Conservation (phyloP, 2,888 invertebrate species). For the Agriopis marginaria region DNA sequence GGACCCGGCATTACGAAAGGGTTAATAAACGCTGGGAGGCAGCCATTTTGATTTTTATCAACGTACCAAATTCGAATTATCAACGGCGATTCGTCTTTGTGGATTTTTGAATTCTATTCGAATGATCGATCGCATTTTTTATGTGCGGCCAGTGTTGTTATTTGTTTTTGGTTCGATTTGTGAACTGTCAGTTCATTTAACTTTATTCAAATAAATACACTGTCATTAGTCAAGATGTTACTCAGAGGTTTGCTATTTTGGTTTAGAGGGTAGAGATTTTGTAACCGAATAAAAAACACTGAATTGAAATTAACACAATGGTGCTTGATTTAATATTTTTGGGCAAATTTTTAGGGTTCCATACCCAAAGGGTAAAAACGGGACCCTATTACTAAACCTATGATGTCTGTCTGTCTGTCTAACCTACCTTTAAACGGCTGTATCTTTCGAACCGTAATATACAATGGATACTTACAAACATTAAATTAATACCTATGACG, state of each 20-base stretch:
- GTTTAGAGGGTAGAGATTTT: not conserved
- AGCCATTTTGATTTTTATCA: conserved; percentile 79
- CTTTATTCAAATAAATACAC: too few relatives aligned
- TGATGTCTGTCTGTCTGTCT: too few relatives aligned
- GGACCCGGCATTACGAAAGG: conserved; percentile 75
- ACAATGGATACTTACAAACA: too few relatives aligned
- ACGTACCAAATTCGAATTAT: conserved; percentile 77
- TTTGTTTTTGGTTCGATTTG: conserved; percentile 36
- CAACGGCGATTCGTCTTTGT: conserved; percentile 70
- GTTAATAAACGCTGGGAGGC: conserved; percentile 76
- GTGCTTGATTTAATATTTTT: too few relatives aligned
- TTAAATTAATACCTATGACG: too few relatives aligned
- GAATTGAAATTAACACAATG: too few relatives aligned
- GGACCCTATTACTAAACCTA: too few relatives aligned
- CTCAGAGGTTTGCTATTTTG: conserved; percentile 13
- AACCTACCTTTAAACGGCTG: too few relatives aligned
- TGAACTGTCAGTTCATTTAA: not conserved
- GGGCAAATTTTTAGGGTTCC: too few relatives aligned
- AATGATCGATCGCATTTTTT: conserved; percentile 57
- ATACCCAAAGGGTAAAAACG: too few relatives aligned
- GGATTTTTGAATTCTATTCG: conserved; percentile 54
- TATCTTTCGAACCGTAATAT: too few relatives aligned
- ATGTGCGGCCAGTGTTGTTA: conserved; percentile 45
- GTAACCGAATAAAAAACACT: too few relatives aligned
- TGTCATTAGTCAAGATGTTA: conserved; percentile 18